Base-by-base conservation (phyloP, 2,888 invertebrate species). In the Glyphotaelius pellucidus region DNA sequence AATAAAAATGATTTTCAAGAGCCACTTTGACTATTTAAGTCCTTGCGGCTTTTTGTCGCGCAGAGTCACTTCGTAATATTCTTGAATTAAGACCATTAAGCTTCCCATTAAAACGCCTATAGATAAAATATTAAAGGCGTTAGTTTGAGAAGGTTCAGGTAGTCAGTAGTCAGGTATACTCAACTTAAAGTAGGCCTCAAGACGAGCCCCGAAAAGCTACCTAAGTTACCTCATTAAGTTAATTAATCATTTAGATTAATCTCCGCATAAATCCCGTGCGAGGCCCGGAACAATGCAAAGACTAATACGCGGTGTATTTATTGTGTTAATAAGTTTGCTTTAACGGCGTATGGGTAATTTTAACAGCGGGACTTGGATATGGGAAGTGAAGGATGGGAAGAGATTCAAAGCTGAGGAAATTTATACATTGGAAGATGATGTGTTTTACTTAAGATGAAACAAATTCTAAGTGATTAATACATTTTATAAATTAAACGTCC, bases 201-300 rank as follows among this genome's bases (percentile, higher is more conserved):
- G 32, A 83, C 19, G 31, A 32, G 47, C 47, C 47, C 83, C 81
- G 25, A 47, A 67, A 52, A 67, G 52, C 85, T 35, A 88, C 31
- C 90, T 47, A 83, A 90, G 83, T 90, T 90, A 31, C 47, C 83
- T 90, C 90, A 90, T 90, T 90, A 83, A 83, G 42, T 90, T 90
- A 90, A 90, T 90, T 90, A 90, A 90, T 90, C 90, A 90, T 90
- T 90, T 47, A 90, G 47, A 90, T 83, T 90, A 90, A 90, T 81
- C 80, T 52, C 31, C 19, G 19, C 83, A 90, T 90, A 83, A 81
- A 90, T 90, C 83, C 83, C 31, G 32, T 31, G 42, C 83, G 38
- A 87, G 67, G 87, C 87, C 32, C 19, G 67, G 11, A 52, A 67
- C 31, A 52, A 87, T 19, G 67, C 67, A 25, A 87, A 52, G 87